A percentile compares a stretch with the other conserved stretches of the same genome.
These are phyloP conservation scores for Laterallus jamaicensis DNA, from an alignment of 2,113 vertebrate genomes.

Conservation along the genomic window DNA sequence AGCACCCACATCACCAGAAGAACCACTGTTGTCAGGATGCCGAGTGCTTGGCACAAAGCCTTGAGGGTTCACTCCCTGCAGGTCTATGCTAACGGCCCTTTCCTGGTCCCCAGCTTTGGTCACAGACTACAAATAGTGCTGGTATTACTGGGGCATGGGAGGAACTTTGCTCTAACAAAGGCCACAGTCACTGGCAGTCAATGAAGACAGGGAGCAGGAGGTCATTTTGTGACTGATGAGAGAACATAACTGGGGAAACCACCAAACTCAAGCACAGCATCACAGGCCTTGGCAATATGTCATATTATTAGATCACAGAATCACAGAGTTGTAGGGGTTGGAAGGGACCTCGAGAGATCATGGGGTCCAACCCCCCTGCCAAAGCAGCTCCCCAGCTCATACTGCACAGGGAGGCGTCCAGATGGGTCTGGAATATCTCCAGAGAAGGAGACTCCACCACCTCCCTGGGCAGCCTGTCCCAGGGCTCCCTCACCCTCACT, in stretches of 20 bases:
- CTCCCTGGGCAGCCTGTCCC: no score
- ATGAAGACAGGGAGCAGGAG: background rate
- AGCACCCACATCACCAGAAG: background rate
- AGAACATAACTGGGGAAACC: background rate
- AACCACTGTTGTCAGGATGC: background rate
- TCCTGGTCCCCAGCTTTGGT: background rate
- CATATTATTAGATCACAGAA: background rate
- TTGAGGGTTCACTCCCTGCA: background rate
- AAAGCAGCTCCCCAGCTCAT: no score
- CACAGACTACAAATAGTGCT: background rate
- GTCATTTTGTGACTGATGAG: background rate
- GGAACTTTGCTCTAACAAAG: background rate
- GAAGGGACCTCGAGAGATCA: no score
- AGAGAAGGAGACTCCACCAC: no score
- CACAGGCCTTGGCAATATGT: background rate
- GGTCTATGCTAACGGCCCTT: background rate
- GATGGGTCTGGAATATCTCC: no score
- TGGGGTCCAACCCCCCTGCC: no score
- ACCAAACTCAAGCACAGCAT: background rate
- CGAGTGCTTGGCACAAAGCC: background rate
- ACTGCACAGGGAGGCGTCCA: no score
- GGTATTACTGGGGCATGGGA: background rate
- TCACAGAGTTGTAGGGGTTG: no score
- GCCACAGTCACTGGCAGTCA: background rate
- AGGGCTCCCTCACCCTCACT: no score